Evolutionary conservation across 2,113 vertebrate species (phyloP).

Genomic region (Lampris megalopsis): DNA sequence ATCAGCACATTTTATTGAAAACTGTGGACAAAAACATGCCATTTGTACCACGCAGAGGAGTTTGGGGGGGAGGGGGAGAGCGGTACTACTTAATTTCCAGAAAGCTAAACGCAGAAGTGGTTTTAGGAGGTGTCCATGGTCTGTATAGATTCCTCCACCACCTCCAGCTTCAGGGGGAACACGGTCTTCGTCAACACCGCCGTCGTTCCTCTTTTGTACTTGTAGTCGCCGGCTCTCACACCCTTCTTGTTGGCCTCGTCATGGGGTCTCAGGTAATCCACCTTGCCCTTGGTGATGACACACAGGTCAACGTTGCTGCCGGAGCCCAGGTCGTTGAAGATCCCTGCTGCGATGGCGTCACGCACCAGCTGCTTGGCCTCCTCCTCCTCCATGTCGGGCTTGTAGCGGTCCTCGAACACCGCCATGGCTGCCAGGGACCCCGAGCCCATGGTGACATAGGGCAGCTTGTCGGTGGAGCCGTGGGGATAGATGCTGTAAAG

Average conservation of each 20-base stretch:
- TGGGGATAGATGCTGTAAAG: conserved; percentile 99
- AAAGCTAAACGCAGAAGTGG: neutral
- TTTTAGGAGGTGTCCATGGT: conserved; percentile 89
- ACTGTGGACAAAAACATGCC: conserved; percentile 54
- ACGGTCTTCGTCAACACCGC: conserved; percentile 80
- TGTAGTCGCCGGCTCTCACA: conserved; percentile 84
- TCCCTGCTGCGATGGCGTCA: conserved; percentile 94
- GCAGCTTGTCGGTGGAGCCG: conserved; percentile 97
- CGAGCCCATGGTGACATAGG: conserved; percentile 98
- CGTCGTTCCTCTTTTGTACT: conserved; percentile 86
- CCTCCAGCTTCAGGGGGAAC: conserved; percentile 79
- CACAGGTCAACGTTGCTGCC: conserved; percentile 97
- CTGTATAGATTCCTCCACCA: conserved; percentile 87
- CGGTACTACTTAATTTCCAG: neutral
- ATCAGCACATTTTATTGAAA: conserved; percentile 73
- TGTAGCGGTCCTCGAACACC: conserved; percentile 96
- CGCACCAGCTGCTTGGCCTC: conserved; percentile 92
- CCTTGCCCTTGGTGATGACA: conserved; percentile 91
- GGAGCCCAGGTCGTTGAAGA: conserved; percentile 96
- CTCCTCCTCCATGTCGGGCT: conserved; percentile 94
- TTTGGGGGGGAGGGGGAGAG: neutral
- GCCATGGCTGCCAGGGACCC: conserved; percentile 97
- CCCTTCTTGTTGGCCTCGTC: conserved; percentile 95
- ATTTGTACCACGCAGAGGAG: conserved; percentile 1
- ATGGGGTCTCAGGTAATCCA: conserved; percentile 93